These are phyloP conservation scores for Oryzaephilus surinamensis DNA, from an alignment of 1,140 invertebrate genomes.

Conservation along the genomic window DNA sequence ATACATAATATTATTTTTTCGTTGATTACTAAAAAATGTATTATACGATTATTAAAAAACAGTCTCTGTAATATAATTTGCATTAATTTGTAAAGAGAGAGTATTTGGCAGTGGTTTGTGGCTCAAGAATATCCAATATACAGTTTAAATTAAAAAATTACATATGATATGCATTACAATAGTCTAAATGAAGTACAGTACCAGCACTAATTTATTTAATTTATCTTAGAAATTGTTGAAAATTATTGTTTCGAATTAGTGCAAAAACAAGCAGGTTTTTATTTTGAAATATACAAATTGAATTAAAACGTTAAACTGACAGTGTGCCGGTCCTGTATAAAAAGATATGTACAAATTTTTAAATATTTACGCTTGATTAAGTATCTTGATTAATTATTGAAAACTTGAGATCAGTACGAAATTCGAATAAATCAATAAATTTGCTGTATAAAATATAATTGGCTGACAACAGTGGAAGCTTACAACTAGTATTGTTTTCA, in stretches of 20 bases:
- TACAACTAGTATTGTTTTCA: slow-evolving; percentile 6
- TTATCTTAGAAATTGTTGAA: too few relatives aligned
- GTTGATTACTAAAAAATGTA: slow-evolving; percentile 3
- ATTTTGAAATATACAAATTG: too few relatives aligned
- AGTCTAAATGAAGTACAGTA: too few relatives aligned
- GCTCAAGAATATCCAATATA: slow-evolving; percentile 26
- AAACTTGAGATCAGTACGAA: slow-evolving; percentile 5
- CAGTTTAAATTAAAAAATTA: slow-evolving; percentile 15
- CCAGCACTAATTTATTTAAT: slow-evolving; percentile 13
- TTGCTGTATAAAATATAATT: slow-evolving; percentile 2
- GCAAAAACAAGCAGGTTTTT: too few relatives aligned
- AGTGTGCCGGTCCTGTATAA: too few relatives aligned
- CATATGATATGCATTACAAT: slow-evolving; percentile 25
- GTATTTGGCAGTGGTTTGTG: slow-evolving; percentile 31
- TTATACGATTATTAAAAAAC: slow-evolving; percentile 9
- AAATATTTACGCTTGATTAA: slow-evolving; percentile 3
- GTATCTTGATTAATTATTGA: too few relatives aligned
- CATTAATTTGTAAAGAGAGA: slow-evolving; percentile 16
- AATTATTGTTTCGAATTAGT: too few relatives aligned
- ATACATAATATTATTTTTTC: slow-evolving; percentile 3
- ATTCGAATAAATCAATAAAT: slow-evolving; percentile 5
- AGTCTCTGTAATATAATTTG: slow-evolving; percentile 10
- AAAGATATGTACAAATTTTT: slow-evolving; percentile 27
- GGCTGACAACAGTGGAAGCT: slow-evolving; percentile 17
- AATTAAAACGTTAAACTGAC: too few relatives aligned